Base-by-base conservation (phyloP, 1,140 invertebrate genomes). In the Pogonomyrmex californicus region DNA sequence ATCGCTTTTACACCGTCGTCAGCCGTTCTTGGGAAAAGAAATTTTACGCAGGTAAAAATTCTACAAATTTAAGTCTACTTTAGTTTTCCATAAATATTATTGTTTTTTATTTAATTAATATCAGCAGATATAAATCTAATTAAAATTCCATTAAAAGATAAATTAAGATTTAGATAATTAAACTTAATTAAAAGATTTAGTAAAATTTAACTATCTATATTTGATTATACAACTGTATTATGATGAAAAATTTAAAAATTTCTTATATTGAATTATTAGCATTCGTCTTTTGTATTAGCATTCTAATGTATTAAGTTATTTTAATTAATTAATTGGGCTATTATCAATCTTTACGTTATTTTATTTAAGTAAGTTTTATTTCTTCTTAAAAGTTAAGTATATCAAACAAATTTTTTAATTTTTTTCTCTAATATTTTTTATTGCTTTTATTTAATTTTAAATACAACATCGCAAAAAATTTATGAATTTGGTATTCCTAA, bases 1-100 rank as follows among this genome's bases (percentile, higher is more conserved):
- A 82, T 91, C 12, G 78, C 87, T n/a, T 92, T 92, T 30, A 60
- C 83, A 10, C 88, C 91, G 1, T 75, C 71, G 14, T 87, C 87
- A 0, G 71, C 78, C 0, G 51, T 86, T 33, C 63, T 82, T 9
- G 66, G 60, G 14, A 91, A 89, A 63, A 86, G 75, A 12, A 62
- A 23, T 56, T 71, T 88, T 6, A 62, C 85, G 1, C 88, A 87
- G 91, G 87, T 91, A 33, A 86, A 73, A 23, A 12, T 62, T 44
- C 10, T 83, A 6, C 12, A 4, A 60, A 49, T 73, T 73, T 47
- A 36, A 23, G 9, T 54, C 17, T 7, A 79, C 5, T 47, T 17
- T 6, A 63, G 38, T 41, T 3, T 75, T 41, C 17, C 30, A 58
- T 7, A 33, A 41, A 30, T 41, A 38, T 23, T 41, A 38, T 23